Evolutionary conservation across 2,797 vertebrate genomes (phyloP).

Genomic region (Coregonus ussuriensis): DNA sequence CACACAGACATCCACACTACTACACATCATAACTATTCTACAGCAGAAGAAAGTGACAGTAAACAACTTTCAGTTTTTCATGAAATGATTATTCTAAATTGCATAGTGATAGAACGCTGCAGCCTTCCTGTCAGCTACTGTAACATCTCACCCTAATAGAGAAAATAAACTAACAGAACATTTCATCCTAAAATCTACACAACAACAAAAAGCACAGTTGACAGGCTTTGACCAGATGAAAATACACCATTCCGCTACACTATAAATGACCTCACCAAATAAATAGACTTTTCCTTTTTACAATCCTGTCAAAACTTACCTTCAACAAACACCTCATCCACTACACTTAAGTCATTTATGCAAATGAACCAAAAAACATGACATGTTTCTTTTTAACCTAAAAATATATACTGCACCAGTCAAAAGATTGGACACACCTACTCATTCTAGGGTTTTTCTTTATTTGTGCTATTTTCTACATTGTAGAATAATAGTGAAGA

Average conservation of each 20-base stretch:
- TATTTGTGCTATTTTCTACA: no score
- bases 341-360: not conserved
- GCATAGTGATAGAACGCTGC: not conserved
- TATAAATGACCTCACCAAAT: not conserved
- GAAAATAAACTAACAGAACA: not conserved
- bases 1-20: no score
- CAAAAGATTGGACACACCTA: no score
- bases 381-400: constrained; percentile 1
- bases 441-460: no score
- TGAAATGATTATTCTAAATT: not conserved
- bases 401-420: not conserved
- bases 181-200: no score
- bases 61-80: not conserved
- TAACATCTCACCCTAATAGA: not conserved
- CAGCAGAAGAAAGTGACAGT: not conserved
- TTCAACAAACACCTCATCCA: constrained; percentile 39
- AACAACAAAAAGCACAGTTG: not conserved
- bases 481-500: no score
- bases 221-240: not conserved
- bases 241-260: not conserved
- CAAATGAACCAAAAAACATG: not conserved
- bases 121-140: not conserved
- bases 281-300: not conserved
- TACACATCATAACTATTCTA: no score
- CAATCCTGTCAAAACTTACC: constrained; percentile 5